phyloP scores from a whole-genome alignment of 2,888 invertebrate genomes.

The Acronicta leporina region DNA sequence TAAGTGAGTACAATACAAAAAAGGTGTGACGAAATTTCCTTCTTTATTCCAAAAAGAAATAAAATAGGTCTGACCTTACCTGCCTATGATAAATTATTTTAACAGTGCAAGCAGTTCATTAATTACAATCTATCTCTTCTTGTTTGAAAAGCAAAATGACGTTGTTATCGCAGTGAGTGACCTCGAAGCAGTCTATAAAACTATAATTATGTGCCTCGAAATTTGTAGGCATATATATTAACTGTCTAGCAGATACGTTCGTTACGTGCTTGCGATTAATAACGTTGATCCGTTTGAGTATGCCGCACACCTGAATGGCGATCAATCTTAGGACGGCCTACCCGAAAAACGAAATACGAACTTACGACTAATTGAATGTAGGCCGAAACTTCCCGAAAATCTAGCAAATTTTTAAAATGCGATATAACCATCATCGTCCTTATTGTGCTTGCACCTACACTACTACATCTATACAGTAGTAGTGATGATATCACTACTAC shows the following conservation, averaged over 20 bases:
- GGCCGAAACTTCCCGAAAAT: too few relatives aligned
- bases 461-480: too few relatives aligned
- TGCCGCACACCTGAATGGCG: neutral
- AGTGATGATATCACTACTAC: too few relatives aligned
- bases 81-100: constrained; percentile 14
- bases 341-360: too few relatives aligned
- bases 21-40: too few relatives aligned
- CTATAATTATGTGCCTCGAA: constrained; percentile 27
- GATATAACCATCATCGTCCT: too few relatives aligned
- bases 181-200: constrained; percentile 55
- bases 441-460: too few relatives aligned
- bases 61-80: constrained; percentile 4
- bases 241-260: constrained; percentile 13
- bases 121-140: constrained; percentile 52
- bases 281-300: constrained; percentile 1
- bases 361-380: too few relatives aligned
- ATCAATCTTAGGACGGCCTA: too few relatives aligned
- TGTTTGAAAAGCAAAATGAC: constrained; percentile 55
- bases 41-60: too few relatives aligned
- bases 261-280: constrained; percentile 13
- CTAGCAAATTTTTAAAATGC: too few relatives aligned
- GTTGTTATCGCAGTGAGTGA: constrained; percentile 47
- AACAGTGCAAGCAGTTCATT: constrained; percentile 18
- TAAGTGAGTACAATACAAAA: too few relatives aligned
- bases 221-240: constrained; percentile 35